These are phyloP conservation scores for Sebastes hubbsi DNA, from an alignment of 2,797 vertebrate species.

Conservation along the genomic window DNA sequence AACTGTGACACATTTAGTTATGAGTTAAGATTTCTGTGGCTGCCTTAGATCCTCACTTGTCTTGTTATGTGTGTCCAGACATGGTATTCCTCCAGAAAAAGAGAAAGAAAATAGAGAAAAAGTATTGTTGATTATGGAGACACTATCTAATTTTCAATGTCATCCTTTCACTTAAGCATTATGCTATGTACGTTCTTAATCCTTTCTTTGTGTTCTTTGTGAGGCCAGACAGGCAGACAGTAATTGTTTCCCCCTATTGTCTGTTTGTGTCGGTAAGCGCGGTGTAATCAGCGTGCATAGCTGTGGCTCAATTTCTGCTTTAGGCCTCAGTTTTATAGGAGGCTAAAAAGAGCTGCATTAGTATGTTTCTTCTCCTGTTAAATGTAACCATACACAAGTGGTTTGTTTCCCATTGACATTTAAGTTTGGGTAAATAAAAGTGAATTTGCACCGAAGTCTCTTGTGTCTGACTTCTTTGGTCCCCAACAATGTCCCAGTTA, in stretches of 20 bases:
- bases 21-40: not conserved
- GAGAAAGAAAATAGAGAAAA: not conserved
- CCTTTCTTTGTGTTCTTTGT: not conserved
- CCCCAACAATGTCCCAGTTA: constrained; percentile 18
- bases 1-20: not conserved
- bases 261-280: not conserved
- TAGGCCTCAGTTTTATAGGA: not conserved
- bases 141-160: not conserved
- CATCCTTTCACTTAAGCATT: not conserved
- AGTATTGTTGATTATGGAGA: not conserved
- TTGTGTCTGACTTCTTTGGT: constrained; percentile 16
- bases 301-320: constrained; percentile 6
- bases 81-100: not conserved
- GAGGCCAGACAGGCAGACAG: not conserved
- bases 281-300: not conserved
- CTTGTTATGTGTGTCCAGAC: not conserved
- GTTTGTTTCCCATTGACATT: constrained; percentile 41
- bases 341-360: not conserved
- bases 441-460: constrained; percentile 27
- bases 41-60: not conserved
- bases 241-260: not conserved
- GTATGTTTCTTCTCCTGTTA: not conserved
- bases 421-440: constrained; percentile 46
- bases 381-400: constrained; percentile 12
- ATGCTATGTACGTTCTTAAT: not conserved